Conservation (phyloP, 2,888 invertebrate genomes). For the Schizaphis graminum region DNA sequence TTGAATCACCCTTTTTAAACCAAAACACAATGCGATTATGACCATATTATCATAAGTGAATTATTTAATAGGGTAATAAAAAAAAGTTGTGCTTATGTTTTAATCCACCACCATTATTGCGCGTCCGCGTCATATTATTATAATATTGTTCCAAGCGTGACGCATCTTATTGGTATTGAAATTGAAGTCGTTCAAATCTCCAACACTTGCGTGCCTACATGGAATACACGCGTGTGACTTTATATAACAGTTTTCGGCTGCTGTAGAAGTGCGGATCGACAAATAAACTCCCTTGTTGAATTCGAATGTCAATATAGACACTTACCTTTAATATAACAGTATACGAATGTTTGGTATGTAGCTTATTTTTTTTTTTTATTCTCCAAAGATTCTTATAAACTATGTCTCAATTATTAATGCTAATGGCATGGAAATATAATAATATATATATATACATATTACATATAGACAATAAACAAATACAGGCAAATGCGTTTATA, state of each 20-base stretch:
- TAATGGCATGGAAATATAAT: slow-evolving; percentile 2
- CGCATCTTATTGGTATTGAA: background rate
- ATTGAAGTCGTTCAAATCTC: slow-evolving; percentile 5
- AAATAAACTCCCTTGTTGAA: background rate
- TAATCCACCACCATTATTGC: background rate
- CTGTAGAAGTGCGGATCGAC: background rate
- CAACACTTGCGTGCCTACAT: background rate
- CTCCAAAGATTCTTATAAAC: background rate
- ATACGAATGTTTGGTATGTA: background rate
- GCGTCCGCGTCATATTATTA: background rate
- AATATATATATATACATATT: background rate
- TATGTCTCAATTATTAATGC: background rate
- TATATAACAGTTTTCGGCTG: background rate
- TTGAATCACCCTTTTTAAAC: background rate
- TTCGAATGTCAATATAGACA: background rate
- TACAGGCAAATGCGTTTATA: background rate
- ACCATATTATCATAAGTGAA: background rate
- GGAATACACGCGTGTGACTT: background rate
- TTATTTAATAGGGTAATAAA: background rate
- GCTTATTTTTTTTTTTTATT: background rate
- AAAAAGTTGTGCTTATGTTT: background rate
- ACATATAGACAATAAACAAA: background rate
- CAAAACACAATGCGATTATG: background rate
- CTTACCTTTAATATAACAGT: background rate
- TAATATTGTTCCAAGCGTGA: background rate